Evolutionary conservation across 2,888 invertebrate species (phyloP).

Genomic region (Belgica antarctica): DNA sequence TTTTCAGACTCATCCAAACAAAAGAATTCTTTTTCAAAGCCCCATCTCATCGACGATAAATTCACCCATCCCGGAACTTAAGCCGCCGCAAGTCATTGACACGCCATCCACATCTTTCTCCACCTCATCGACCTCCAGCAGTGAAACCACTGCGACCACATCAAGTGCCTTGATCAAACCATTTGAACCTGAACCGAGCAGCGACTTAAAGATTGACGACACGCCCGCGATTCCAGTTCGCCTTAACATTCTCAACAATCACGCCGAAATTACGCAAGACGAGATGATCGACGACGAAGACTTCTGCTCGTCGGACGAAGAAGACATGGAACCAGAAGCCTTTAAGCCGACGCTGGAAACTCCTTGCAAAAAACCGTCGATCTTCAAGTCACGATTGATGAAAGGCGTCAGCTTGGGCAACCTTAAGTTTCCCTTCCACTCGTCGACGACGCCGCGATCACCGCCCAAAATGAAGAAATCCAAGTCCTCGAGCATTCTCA

Average conservation of each 20-base stretch:
- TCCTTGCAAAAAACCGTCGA: neutral
- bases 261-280: constrained; percentile 16
- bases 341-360: constrained; percentile 47
- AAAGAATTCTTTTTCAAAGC: constrained; percentile 38
- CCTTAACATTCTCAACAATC: constrained; percentile 3
- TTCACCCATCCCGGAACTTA: constrained; percentile 15
- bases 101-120: neutral
- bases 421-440: constrained; percentile 51
- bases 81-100: neutral
- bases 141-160: constrained; percentile 46
- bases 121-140: neutral
- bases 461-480: constrained; percentile 36
- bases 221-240: neutral
- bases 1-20: constrained; percentile 27
- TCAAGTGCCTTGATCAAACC: constrained; percentile 51
- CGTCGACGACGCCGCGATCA: neutral
- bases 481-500: constrained; percentile 38
- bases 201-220: too few relatives aligned
- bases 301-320: constrained; percentile 29
- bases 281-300: constrained; percentile 39
- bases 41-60: neutral
- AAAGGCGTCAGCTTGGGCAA: constrained; percentile 55
- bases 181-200: constrained; percentile 54
- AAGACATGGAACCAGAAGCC: constrained; percentile 46
- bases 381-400: constrained; percentile 48